A percentile compares a stretch with the other conserved stretches of the same genome.
These are phyloP conservation scores for Choreutis nemorana DNA, from an alignment of 2,888 invertebrate genomes.

Conservation along the genomic window DNA sequence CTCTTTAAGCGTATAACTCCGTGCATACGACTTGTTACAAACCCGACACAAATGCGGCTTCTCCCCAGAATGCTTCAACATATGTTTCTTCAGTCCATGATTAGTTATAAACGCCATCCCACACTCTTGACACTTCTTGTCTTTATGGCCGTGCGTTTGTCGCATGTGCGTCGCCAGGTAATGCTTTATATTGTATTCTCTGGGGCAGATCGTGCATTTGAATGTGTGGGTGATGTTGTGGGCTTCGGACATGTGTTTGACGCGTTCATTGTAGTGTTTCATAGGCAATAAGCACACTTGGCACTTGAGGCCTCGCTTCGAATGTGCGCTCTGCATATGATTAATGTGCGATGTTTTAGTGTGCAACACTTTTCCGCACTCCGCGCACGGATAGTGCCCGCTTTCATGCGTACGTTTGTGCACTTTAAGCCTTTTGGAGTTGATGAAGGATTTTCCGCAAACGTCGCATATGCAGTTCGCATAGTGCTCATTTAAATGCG, in stretches of 20 bases:
- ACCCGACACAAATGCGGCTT: slow-evolving; percentile 40
- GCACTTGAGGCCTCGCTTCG: slow-evolving; percentile 38
- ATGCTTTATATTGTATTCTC: slow-evolving; percentile 48
- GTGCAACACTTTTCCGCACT: slow-evolving; percentile 41
- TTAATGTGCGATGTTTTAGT: slow-evolving; percentile 40
- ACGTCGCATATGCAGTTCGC: slow-evolving; percentile 56
- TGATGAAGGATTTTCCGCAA: slow-evolving; percentile 58
- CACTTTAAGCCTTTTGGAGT: slow-evolving; percentile 51
- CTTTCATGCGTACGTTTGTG: slow-evolving; percentile 56
- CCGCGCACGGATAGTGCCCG: slow-evolving; percentile 34
- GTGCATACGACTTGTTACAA: slow-evolving; percentile 36
- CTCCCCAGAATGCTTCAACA: slow-evolving; percentile 43
- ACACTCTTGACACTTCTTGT: slow-evolving; percentile 52
- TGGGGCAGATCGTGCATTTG: slow-evolving; percentile 35
- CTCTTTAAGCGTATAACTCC: slow-evolving; percentile 28
- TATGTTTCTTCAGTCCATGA: slow-evolving; percentile 51
- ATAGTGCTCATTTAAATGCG: slow-evolving; percentile 57
- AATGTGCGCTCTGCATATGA: slow-evolving; percentile 44
- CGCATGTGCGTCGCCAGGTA: slow-evolving; percentile 48
- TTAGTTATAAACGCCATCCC: slow-evolving; percentile 56
- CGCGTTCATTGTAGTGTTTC: slow-evolving; percentile 50
- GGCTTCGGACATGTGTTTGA: slow-evolving; percentile 49
- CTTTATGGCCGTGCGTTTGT: slow-evolving; percentile 49
- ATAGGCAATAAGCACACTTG: slow-evolving; percentile 46
- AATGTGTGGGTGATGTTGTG: slow-evolving; percentile 47